phyloP scores from a whole-genome alignment of 1,140 invertebrate genomes.

The Ceratina australensis region DNA sequence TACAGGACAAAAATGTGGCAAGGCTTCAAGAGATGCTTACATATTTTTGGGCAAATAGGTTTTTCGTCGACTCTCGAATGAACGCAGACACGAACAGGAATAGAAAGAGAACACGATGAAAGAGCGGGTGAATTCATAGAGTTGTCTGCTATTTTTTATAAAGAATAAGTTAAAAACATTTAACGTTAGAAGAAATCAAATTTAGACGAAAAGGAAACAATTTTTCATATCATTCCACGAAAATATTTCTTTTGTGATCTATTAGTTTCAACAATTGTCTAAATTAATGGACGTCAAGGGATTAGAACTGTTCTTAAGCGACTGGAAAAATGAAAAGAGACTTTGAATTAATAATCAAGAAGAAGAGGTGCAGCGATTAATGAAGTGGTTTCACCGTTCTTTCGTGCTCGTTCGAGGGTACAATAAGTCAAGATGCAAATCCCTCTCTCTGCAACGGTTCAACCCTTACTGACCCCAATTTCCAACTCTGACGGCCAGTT shows the following conservation, averaged over 20 bases:
- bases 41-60: not conserved
- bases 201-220: not conserved
- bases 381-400: no score
- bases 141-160: slow-evolving; percentile 18
- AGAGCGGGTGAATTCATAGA: slow-evolving; percentile 17
- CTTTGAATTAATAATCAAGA: no score
- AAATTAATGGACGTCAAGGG: no score
- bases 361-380: no score
- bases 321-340: no score
- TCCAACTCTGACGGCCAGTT: slow-evolving; percentile 7
- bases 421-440: not conserved
- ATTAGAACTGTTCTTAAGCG: no score
- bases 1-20: slow-evolving; percentile 19
- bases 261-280: no score
- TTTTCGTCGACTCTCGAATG: not conserved
- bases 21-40: not conserved
- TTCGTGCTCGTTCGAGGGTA: not conserved
- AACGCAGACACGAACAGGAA: no score
- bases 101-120: not conserved
- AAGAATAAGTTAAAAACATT: not conserved
- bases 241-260: not conserved
- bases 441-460: not conserved
- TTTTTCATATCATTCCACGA: not conserved
- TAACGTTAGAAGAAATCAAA: no score
- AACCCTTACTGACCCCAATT: not conserved